Base-by-base conservation (phyloP, 2,113 vertebrate species). In the Myocastor coypus region DNA sequence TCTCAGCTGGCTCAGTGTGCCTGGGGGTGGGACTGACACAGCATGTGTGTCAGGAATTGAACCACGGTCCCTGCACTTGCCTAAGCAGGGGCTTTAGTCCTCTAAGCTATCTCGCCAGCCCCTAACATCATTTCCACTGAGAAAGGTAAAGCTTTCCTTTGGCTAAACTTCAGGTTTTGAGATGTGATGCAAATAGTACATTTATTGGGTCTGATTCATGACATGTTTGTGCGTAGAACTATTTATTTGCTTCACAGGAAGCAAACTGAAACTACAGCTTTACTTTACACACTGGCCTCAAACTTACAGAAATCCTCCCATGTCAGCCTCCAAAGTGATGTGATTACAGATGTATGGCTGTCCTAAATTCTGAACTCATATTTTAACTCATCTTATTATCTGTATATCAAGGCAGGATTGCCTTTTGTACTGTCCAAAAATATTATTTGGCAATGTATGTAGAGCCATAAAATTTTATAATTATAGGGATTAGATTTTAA, bases 351-450 rank as follows among this genome's bases (percentile, higher is more conserved):
- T 19, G 34, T 68, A 6, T 57, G 66, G 64, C 32, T 68, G 66
- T n/a, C 32, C 37, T 94, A 89, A 89, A 16, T 89, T 92, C 3
- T 86, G n/a, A 94, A 57, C 22, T 89, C 50, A 59, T 50, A 68
- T 66, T 94, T 83, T 66, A 88, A 66, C 40, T 66, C 28, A 83
- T 13, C 9, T 55, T 61, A 80, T 55, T 19, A 68, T 77, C 52
- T 69, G 13, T n/a, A n/a, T 83, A 37, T 22, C n/a, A 69, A 92
- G 90, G 81, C 30, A n/a, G 40, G 30, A 46, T 19, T 19, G 42
- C 8, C 89, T 80, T 30, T 22, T 57, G 85, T 19, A 69, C 37
- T 55, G 50, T 73, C 59, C 40, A 73, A 71, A 73, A 85, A 81
- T 30, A 46, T 30, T 71, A 55, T 59, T 68, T n/a, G 28, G 61